These are phyloP conservation scores for Gopherus flavomarginatus DNA, from an alignment of 2,113 vertebrate genomes.

Conservation along the genomic window DNA sequence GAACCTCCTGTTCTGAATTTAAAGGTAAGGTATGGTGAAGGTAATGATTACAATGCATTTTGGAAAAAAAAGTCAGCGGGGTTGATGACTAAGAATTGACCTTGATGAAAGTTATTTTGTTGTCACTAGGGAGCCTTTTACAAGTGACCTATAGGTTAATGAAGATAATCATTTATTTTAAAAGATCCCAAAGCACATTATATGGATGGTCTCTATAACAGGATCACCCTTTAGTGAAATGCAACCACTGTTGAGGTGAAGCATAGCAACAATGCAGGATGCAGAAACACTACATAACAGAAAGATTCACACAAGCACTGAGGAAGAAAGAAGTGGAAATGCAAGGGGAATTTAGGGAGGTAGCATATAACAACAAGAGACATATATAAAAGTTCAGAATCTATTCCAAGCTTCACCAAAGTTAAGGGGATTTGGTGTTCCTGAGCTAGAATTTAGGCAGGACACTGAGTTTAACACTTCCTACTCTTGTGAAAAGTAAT, in stretches of 20 bases:
- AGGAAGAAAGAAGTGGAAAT: background rate
- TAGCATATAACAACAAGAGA: background rate
- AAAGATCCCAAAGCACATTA: background rate
- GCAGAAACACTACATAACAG: background rate
- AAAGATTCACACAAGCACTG: background rate
- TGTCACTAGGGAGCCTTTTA: background rate
- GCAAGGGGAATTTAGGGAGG: background rate
- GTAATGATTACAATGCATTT: background rate
- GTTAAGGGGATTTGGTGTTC: background rate
- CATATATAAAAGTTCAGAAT: background rate
- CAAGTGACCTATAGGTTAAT: background rate
- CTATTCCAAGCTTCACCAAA: background rate
- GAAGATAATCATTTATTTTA: background rate
- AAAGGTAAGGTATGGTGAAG: conserved; percentile 70
- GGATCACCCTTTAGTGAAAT: background rate
- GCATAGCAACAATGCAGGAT: background rate
- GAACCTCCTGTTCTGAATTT: conserved; percentile 49
- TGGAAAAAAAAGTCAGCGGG: background rate
- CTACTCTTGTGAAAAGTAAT: background rate
- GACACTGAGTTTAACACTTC: background rate
- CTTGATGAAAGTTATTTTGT: background rate
- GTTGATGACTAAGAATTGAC: background rate
- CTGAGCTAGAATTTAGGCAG: background rate
- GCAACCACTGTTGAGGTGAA: background rate
- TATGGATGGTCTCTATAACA: background rate